phyloP scores from a whole-genome alignment of 2,888 invertebrate genomes.

The Ennomos erosarius region DNA sequence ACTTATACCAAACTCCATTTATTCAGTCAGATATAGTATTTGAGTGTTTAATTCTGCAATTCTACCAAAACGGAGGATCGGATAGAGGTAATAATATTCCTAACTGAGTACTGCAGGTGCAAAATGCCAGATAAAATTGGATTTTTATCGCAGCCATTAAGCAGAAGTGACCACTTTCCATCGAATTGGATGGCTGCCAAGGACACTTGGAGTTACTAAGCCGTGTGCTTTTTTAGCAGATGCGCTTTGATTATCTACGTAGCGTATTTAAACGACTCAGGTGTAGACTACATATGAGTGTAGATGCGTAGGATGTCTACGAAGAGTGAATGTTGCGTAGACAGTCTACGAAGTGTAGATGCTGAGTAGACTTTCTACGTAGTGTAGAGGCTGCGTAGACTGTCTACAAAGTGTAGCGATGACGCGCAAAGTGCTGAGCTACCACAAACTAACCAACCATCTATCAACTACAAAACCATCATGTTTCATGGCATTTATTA shows the following conservation, averaged over 20 bases:
- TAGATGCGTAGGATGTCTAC: no score
- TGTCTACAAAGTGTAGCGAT: neutral
- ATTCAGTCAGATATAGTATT: no score
- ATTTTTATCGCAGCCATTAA: slow-evolving; percentile 25
- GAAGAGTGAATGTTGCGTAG: no score
- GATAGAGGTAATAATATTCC: slow-evolving; percentile 8
- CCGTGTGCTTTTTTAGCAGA: neutral
- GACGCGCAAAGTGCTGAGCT: no score
- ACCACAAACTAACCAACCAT: no score
- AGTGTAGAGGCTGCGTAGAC: neutral
- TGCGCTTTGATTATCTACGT: neutral
- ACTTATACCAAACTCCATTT: no score
- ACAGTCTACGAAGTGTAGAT: no score
- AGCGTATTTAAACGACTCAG: neutral
- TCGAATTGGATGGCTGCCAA: slow-evolving; percentile 21
- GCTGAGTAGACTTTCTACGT: neutral
- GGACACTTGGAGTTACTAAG: slow-evolving; percentile 3
- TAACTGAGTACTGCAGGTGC: slow-evolving; percentile 20
- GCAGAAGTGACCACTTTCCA: slow-evolving; percentile 28
- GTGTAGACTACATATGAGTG: no score
- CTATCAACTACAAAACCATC: no score
- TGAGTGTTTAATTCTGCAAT: no score
- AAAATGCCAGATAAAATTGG: slow-evolving; percentile 26
- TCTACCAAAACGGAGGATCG: neutral
- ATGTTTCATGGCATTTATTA: no score